A percentile compares a stretch with the other conserved stretches of the same genome.
Evolutionary conservation across 1,140 invertebrate species (phyloP).

Genomic region (Drosophila mauritiana): DNA sequence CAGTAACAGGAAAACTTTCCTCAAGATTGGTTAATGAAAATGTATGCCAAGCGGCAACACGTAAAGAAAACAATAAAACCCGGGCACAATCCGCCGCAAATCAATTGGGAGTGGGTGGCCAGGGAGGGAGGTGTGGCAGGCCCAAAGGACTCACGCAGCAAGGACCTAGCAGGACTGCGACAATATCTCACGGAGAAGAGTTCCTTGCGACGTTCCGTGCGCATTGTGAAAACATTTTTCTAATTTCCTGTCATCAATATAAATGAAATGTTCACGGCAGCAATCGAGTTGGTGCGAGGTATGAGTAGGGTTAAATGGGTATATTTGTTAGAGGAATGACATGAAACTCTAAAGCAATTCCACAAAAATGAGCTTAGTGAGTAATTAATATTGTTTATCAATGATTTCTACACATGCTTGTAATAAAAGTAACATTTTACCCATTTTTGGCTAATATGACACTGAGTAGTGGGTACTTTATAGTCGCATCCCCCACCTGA

Average conservation of each 20-base stretch:
- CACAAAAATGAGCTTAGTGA: too few relatives aligned
- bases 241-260: conserved; percentile 83
- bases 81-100: conserved; percentile 41
- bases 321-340: conserved; percentile 2
- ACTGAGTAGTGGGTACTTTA: not conserved
- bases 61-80: conserved; percentile 48
- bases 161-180: conserved; percentile 26
- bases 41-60: conserved; percentile 57
- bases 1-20: conserved; percentile 32
- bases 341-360: not conserved
- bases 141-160: conserved; percentile 3
- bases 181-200: conserved; percentile 34
- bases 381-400: too few relatives aligned
- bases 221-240: conserved; percentile 74
- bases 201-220: conserved; percentile 26
- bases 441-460: too few relatives aligned
- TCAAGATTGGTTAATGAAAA: conserved; percentile 57
- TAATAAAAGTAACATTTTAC: too few relatives aligned
- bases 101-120: conserved; percentile 52
- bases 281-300: conserved; percentile 24
- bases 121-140: not conserved
- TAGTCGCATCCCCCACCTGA: not conserved
- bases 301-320: not conserved
- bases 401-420: too few relatives aligned
- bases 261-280: conserved; percentile 72